These are phyloP conservation scores for Phaethon lepturus DNA, from an alignment of 2,113 vertebrate genomes.

Conservation along the genomic window DNA sequence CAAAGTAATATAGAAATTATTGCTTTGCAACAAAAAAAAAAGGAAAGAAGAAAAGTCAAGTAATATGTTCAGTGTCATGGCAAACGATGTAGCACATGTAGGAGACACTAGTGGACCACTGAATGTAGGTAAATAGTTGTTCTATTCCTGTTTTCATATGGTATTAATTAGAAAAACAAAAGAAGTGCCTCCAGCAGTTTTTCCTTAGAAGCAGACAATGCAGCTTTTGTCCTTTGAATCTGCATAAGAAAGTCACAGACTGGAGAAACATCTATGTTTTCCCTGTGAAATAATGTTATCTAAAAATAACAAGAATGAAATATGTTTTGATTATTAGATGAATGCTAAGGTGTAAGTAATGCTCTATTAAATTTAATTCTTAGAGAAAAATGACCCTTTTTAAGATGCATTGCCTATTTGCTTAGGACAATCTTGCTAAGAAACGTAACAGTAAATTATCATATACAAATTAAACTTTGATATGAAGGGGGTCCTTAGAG, in stretches of 20 bases:
- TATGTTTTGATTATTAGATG: conserved; percentile 37
- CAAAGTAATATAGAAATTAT: not conserved
- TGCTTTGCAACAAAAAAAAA: not conserved
- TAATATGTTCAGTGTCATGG: not conserved
- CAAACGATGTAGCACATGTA: not conserved
- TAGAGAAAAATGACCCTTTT: conserved; percentile 9
- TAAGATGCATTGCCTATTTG: not conserved
- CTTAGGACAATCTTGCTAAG: conserved; percentile 13
- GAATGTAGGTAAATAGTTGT: conserved; percentile 37
- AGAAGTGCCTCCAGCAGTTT: conserved; percentile 49
- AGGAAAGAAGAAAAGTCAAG: not conserved
- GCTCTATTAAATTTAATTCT: not conserved
- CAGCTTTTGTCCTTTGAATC: conserved; percentile 54
- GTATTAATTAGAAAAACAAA: conserved; percentile 57
- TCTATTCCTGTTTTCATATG: conserved; percentile 46
- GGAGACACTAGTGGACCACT: not conserved
- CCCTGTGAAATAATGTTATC: conserved; percentile 32
- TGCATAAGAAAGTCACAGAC: conserved; percentile 3
- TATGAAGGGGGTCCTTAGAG: not conserved
- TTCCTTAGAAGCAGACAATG: conserved; percentile 46
- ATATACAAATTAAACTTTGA: conserved; percentile 60
- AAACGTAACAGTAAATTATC: conserved; percentile 14
- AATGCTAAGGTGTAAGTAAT: conserved; percentile 18
- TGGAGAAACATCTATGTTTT: conserved; percentile 20
- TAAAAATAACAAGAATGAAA: conserved; percentile 54